Conservation (phyloP, 2,113 vertebrate genomes). For the Grammatotria lemairii region DNA sequence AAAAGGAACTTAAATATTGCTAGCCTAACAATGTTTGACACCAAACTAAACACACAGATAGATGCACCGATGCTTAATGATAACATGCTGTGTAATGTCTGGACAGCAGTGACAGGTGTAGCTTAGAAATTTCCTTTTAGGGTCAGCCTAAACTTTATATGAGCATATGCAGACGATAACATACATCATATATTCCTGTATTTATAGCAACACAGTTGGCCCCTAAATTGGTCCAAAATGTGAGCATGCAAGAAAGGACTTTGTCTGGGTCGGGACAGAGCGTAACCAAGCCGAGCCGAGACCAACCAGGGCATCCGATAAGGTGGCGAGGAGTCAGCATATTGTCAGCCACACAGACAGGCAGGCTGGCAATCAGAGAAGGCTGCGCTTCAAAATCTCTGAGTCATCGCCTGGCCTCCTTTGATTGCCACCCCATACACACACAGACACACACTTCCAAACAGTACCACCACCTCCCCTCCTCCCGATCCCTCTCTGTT, state of each 20-base stretch:
- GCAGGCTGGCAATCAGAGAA: constrained; percentile 29
- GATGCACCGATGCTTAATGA: not conserved
- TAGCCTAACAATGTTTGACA: not conserved
- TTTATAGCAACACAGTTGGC: not conserved
- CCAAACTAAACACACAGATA: not conserved
- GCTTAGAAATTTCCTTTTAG: not conserved
- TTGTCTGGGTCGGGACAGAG: not conserved
- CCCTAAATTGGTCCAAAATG: not conserved
- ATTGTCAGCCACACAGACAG: constrained; percentile 23
- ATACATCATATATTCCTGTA: not conserved
- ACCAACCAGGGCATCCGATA: constrained; percentile 6
- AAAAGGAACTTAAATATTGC: not conserved
- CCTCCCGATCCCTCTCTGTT: not conserved
- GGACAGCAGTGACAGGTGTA: not conserved
- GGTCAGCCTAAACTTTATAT: not conserved
- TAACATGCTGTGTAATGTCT: not conserved
- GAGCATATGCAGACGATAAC: not conserved
- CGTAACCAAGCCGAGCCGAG: not conserved
- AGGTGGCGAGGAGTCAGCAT: constrained; percentile 33
- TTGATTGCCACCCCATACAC: not conserved
- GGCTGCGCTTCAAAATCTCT: constrained; percentile 33
- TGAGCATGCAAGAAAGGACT: not conserved
- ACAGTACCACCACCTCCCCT: not conserved
- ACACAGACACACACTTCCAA: not conserved
- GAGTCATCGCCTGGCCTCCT: constrained; percentile 45